Base-by-base conservation (phyloP, 2,888 invertebrate genomes). In the Stenichneumon culpator region DNA sequence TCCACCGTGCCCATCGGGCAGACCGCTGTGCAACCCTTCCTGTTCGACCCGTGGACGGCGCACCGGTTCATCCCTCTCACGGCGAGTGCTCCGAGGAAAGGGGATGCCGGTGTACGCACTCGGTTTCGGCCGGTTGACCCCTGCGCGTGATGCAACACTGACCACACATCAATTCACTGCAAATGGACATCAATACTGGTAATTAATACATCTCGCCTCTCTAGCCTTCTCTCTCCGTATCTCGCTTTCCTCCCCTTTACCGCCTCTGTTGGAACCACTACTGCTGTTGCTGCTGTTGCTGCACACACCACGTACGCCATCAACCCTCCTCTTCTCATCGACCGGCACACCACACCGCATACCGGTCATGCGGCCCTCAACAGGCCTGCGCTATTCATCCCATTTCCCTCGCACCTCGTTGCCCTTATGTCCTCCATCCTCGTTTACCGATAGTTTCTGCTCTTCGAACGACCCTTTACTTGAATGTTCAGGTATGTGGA, bases 161-260 rank as follows among this genome's bases (percentile, higher is more conserved):
- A 93, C 93, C 94, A 93, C 94, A 93, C 93, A 94, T 94, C 94
- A 94, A 94, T 94, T 94, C 94, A 93, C 93, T 94, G 93, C 92
- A 94, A 94, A 94, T 93, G 94, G 93, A 94, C 94, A 94, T 94
- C 94, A 94, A 94, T 94, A 94, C 93, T 90, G 93, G 93, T 94
- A 94, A 94, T 94, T 94, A 94, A 94, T 94, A 94, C 94, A 93
- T 94, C 94, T 94, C 94, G 93, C 93, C 93, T 93, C 92, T 86
- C 88, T 83, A 74, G 82, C 85, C 87, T 86, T 79, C 84, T 86
- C 88, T 80, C 81, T 84, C 87, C 80, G 80, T 82, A 83, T 75
- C 86, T 86, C 82, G 54, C 79, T 86, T 83, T 72, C 84, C 86
- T 75, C 79, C 74, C 75, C 63, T 68, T 82, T 54, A 16, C 75